Percentiles rank a stretch among this genome's conserved stretches.
phyloP scores from a whole-genome alignment of 2,797 vertebrate genomes.

The Picus viridis region DNA sequence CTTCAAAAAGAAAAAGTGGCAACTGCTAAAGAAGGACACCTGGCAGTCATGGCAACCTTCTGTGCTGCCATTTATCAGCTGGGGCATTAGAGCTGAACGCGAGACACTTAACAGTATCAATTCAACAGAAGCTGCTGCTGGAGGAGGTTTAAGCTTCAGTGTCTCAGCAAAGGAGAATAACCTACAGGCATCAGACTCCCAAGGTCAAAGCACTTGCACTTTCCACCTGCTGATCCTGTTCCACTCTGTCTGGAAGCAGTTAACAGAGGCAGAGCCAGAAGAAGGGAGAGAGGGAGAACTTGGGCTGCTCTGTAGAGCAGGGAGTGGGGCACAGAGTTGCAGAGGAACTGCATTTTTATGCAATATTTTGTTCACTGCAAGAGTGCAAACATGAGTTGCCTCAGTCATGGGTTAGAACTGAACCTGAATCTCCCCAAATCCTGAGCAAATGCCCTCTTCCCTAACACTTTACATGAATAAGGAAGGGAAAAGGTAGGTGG shows the following conservation, averaged over 20 bases:
- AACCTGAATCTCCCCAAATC: not conserved
- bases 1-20: not conserved
- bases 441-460: not conserved
- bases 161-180: not conserved
- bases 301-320: not conserved
- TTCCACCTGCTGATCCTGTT: not conserved
- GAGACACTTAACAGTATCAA: not conserved
- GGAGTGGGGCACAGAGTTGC: not conserved
- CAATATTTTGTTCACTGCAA: not conserved
- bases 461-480: not conserved
- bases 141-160: not conserved
- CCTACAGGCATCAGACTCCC: not conserved
- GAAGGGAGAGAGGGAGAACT: fast-evolving
- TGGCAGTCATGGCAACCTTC: not conserved
- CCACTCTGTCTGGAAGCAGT: not conserved
- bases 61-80: not conserved
- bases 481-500: not conserved
- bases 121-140: not conserved
- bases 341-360: not conserved
- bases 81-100: not conserved
- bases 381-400: not conserved
- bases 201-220: not conserved
- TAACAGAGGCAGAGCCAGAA: not conserved
- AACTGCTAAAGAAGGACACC: not conserved
- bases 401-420: not conserved